Percentiles rank a stretch among this genome's conserved stretches.
Conservation (phyloP, 2,113 vertebrate genomes). For the Agapornis roseicollis region DNA sequence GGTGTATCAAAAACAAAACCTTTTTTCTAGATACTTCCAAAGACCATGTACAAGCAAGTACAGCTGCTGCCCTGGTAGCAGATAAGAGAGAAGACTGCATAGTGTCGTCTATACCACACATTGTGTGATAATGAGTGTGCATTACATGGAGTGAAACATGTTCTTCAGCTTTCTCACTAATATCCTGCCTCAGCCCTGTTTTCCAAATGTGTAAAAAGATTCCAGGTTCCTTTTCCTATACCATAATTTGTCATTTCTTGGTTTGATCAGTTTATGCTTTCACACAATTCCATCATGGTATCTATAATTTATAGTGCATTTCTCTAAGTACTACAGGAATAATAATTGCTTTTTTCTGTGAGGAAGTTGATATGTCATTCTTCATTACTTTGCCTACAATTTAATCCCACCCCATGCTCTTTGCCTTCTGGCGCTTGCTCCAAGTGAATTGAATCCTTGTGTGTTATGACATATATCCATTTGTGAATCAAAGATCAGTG, state of each 20-base stretch:
- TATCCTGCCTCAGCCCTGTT: not conserved
- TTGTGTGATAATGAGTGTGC: not conserved
- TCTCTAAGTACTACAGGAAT: not conserved
- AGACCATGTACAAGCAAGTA: not conserved
- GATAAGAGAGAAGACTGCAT: not conserved
- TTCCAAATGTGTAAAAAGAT: not conserved
- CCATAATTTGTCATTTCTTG: not conserved
- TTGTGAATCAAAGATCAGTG: not conserved
- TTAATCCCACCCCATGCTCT: not conserved
- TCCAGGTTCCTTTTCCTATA: not conserved
- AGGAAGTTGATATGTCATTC: not conserved
- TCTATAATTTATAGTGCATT: not conserved
- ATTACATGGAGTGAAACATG: not conserved
- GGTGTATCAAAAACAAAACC: not conserved
- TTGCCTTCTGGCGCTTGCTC: not conserved
- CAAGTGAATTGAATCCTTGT: not conserved
- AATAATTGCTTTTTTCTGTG: not conserved
- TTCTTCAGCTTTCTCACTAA: not conserved
- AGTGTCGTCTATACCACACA: fast-evolving
- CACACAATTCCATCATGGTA: not conserved
- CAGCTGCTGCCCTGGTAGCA: not conserved
- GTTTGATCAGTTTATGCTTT: not conserved
- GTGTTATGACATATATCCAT: too few relatives aligned
- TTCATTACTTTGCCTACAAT: not conserved
- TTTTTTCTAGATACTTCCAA: not conserved